Evolutionary conservation across 30 jellyfish, hydroid and myxozoan genomes (phyloP).

Genomic region (Morbakka virulenta): DNA sequence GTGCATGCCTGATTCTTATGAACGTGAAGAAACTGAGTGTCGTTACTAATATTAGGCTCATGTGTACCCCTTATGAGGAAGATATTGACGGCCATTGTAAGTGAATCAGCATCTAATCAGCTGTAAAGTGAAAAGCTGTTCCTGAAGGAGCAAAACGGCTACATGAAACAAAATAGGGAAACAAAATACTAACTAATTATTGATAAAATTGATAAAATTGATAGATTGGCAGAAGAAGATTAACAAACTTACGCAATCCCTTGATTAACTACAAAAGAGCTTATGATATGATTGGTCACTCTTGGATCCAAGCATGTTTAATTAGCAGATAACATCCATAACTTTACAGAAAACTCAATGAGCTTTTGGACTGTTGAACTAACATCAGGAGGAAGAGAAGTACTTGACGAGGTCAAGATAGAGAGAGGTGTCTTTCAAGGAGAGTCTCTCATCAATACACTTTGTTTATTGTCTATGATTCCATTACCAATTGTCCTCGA

Average conservation of each 20-base stretch:
- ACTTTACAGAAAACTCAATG: background rate
- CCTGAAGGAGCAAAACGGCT: too few species aligned
- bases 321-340: background rate
- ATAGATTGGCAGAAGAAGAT: constrained; percentile 25
- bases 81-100: too few species aligned
- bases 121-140: too few species aligned
- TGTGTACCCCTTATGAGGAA: constrained; percentile 42
- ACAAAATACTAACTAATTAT: constrained; percentile 29
- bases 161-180: constrained; percentile 20
- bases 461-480: constrained; percentile 14
- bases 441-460: constrained; percentile 17
- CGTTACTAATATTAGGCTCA: constrained; percentile 40
- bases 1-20: constrained; percentile 27
- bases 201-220: constrained; percentile 8
- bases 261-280: constrained; percentile 19
- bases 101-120: constrained; percentile 15
- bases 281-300: constrained; percentile 4
- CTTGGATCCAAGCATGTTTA: constrained; percentile 21
- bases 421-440: constrained; percentile 52
- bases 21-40: constrained; percentile 43
- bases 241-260: constrained; percentile 20
- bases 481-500: constrained; percentile 16
- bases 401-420: constrained; percentile 6
- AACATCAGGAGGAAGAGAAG: constrained; percentile 10
- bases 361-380: constrained; percentile 2